Conservation (phyloP, 2,888 invertebrate species). For the Metallyticus violacea region DNA sequence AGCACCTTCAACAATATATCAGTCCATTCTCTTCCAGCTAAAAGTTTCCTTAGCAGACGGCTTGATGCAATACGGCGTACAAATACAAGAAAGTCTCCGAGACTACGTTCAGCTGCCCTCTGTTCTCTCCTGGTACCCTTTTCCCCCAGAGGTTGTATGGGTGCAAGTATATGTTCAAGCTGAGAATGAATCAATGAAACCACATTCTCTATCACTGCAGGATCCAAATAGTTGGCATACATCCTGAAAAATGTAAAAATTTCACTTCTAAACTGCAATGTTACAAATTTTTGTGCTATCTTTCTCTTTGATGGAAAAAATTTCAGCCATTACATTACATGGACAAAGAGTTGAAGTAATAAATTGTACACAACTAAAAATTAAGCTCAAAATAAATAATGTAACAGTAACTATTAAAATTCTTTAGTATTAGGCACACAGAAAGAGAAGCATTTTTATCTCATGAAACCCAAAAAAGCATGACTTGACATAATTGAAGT, state of each 20-base stretch:
- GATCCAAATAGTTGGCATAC: slow-evolving; percentile 51
- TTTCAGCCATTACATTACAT: too few relatives aligned
- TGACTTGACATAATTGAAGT: too few relatives aligned
- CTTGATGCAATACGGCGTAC: slow-evolving; percentile 53
- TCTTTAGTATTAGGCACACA: too few relatives aligned
- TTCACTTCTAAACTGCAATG: too few relatives aligned
- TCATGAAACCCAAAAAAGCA: too few relatives aligned
- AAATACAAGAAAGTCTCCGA: slow-evolving; percentile 57
- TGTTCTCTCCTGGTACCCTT: slow-evolving; percentile 24
- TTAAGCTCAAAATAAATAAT: too few relatives aligned
- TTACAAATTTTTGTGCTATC: too few relatives aligned
- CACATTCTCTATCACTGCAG: slow-evolving; percentile 50
- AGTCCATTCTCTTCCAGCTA: slow-evolving; percentile 54
- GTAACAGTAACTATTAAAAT: too few relatives aligned
- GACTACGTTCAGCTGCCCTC: slow-evolving; percentile 45
- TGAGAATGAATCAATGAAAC: slow-evolving; percentile 53
- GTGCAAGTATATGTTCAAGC: slow-evolving; percentile 41
- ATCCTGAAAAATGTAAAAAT: slow-evolving; percentile 43
- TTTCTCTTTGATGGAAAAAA: too few relatives aligned
- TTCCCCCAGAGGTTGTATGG: background rate
- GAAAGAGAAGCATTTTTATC: too few relatives aligned
- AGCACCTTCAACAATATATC: slow-evolving; percentile 49
- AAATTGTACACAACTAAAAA: too few relatives aligned
- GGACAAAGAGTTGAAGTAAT: too few relatives aligned
- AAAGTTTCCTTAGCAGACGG: slow-evolving; percentile 46